Evolutionary conservation across 2,113 vertebrate species (phyloP).

Genomic region (Nipponia nippon): DNA sequence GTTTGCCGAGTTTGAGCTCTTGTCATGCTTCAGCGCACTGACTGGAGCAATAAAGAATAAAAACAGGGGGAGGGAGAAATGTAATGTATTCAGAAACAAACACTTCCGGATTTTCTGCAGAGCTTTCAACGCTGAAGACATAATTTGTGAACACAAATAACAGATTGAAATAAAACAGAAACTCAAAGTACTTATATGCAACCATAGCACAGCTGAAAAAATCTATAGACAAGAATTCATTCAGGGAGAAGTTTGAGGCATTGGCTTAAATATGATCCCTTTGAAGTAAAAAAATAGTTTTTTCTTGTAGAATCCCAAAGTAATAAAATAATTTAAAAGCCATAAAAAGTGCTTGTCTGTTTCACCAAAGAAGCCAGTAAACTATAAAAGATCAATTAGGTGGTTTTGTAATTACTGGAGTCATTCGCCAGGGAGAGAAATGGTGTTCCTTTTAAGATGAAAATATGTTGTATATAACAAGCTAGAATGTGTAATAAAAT

Average conservation of each 20-base stretch:
- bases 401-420: not conserved
- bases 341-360: not conserved
- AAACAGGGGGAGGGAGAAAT: conserved; percentile 9
- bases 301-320: conserved; percentile 46
- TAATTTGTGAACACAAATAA: conserved; percentile 65
- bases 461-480: not conserved
- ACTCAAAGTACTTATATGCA: conserved; percentile 57
- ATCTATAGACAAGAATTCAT: conserved; percentile 56
- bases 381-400: not conserved
- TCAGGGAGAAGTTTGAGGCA: conserved; percentile 35
- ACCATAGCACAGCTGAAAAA: conserved; percentile 62
- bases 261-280: conserved; percentile 26
- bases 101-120: conserved; percentile 24
- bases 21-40: conserved; percentile 71
- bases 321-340: conserved; percentile 15
- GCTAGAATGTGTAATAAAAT: not conserved
- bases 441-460: not conserved
- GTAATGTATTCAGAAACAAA: conserved; percentile 72
- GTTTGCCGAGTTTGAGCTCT: conserved; percentile 71
- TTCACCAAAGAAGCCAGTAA: not conserved
- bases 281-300: not conserved
- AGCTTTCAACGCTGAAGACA: conserved; percentile 22
- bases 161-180: conserved; percentile 65
- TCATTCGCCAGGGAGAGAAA: not conserved
- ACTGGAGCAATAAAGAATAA: not conserved